Evolutionary conservation across 1,140 invertebrate genomes (phyloP).

Genomic region (Cotesia chilonis): DNA sequence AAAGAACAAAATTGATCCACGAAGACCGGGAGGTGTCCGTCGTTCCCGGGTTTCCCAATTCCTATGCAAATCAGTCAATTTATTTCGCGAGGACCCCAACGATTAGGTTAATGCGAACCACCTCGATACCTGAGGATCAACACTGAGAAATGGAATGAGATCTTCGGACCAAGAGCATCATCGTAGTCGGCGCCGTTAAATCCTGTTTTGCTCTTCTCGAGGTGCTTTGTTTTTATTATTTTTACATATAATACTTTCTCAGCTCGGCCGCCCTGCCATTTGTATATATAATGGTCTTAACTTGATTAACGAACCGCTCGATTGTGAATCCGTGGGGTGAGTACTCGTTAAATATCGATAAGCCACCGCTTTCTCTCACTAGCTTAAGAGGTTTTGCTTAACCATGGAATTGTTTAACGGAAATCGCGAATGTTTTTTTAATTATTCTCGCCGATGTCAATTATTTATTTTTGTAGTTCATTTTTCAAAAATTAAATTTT

Average conservation of each 20-base stretch:
- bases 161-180: too few relatives aligned
- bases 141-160: too few relatives aligned
- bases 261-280: conserved; percentile 27
- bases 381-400: not conserved
- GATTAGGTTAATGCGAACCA: conserved; percentile 57
- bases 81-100: conserved; percentile 54
- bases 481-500: too few relatives aligned
- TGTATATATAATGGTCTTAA: conserved; percentile 40
- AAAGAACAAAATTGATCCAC: not conserved
- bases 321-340: conserved; percentile 38
- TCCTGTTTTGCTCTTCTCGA: conserved; percentile 37
- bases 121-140: not conserved
- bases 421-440: too few relatives aligned
- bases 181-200: conserved; percentile 41
- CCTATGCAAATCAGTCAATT: conserved; percentile 64
- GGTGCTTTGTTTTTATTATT: conserved; percentile 16
- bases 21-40: conserved; percentile 36
- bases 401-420: too few relatives aligned
- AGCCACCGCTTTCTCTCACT: conserved; percentile 30
- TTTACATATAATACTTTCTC: conserved; percentile 13
- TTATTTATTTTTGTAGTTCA: too few relatives aligned
- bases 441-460: too few relatives aligned
- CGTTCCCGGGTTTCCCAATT: conserved; percentile 55
- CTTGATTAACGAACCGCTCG: conserved; percentile 42
- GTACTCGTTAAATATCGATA: conserved; percentile 44